Evolutionary conservation across 2,888 invertebrate species (phyloP).

Genomic region (Scelioninae gen. 2): DNA sequence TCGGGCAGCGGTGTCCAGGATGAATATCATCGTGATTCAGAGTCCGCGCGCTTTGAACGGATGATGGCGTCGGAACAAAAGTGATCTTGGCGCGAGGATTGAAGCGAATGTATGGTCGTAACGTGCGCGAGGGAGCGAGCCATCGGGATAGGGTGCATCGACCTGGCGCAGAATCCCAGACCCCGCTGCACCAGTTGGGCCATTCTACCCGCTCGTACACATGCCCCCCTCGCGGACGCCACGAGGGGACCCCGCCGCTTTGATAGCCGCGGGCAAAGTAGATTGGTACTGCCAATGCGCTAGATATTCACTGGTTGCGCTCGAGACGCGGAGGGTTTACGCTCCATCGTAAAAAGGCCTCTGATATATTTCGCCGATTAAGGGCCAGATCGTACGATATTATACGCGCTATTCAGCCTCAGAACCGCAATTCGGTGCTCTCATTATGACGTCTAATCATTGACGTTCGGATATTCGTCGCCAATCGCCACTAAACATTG

Average conservation of each 20-base stretch:
- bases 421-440: slow-evolving; percentile 42
- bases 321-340: slow-evolving; percentile 68
- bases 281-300: slow-evolving; percentile 71
- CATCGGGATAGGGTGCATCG: slow-evolving; percentile 63
- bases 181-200: slow-evolving; percentile 68
- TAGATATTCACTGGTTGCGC: slow-evolving; percentile 71
- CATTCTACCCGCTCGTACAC: slow-evolving; percentile 72
- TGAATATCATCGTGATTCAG: slow-evolving; percentile 41
- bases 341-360: slow-evolving; percentile 68
- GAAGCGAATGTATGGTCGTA: slow-evolving; percentile 60
- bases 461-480: too few relatives aligned
- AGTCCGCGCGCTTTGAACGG: slow-evolving; percentile 62
- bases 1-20: too few relatives aligned
- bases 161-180: slow-evolving; percentile 62
- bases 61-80: slow-evolving; percentile 65
- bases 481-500: too few relatives aligned
- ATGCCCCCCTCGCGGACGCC: slow-evolving; percentile 63
- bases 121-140: slow-evolving; percentile 61
- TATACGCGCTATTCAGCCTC: slow-evolving; percentile 34
- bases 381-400: slow-evolving; percentile 56
- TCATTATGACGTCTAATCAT: slow-evolving; percentile 35
- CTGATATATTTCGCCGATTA: slow-evolving; percentile 58
- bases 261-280: slow-evolving; percentile 72
- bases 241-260: slow-evolving; percentile 66
- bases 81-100: slow-evolving; percentile 61